These are phyloP conservation scores for Macroramphosus scolopax DNA, from an alignment of 2,797 vertebrate genomes.

Conservation along the genomic window DNA sequence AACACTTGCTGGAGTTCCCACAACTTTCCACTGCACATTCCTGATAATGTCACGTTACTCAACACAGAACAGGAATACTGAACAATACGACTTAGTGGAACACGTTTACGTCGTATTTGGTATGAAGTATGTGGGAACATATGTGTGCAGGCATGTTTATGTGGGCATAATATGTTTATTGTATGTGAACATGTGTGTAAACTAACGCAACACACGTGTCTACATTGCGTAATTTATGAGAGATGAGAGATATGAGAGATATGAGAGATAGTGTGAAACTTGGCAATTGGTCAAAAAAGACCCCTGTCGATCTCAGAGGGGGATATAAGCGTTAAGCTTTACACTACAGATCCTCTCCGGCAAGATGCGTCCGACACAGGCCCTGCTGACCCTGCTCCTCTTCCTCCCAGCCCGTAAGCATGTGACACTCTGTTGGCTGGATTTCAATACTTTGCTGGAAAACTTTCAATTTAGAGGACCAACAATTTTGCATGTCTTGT, in stretches of 20 bases:
- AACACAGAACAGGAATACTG: no score
- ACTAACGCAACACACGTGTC: background rate
- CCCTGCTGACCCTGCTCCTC: slow-evolving; percentile 24
- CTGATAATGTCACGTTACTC: background rate
- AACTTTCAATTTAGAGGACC: no score
- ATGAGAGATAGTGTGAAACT: background rate
- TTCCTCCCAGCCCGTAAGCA: slow-evolving; percentile 32
- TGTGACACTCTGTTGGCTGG: no score
- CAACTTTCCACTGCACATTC: slow-evolving; percentile 13
- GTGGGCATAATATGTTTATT: no score
- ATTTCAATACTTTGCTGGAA: no score
- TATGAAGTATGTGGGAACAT: no score
- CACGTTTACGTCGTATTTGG: no score
- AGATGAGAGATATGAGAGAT: background rate
- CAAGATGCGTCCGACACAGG: slow-evolving; percentile 29
- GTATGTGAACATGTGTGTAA: background rate
- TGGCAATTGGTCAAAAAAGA: slow-evolving; percentile 17
- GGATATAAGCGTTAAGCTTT: slow-evolving; percentile 8
- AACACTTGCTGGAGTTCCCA: slow-evolving; percentile 46
- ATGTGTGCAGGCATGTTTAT: background rate
- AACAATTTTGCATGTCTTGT: no score
- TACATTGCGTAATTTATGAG: slow-evolving; percentile 4
- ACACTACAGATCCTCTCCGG: background rate
- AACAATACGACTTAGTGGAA: no score
- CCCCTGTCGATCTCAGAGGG: background rate